These are phyloP conservation scores for Anarrhichthys ocellatus DNA, from an alignment of 2,113 vertebrate species.

Conservation along the genomic window DNA sequence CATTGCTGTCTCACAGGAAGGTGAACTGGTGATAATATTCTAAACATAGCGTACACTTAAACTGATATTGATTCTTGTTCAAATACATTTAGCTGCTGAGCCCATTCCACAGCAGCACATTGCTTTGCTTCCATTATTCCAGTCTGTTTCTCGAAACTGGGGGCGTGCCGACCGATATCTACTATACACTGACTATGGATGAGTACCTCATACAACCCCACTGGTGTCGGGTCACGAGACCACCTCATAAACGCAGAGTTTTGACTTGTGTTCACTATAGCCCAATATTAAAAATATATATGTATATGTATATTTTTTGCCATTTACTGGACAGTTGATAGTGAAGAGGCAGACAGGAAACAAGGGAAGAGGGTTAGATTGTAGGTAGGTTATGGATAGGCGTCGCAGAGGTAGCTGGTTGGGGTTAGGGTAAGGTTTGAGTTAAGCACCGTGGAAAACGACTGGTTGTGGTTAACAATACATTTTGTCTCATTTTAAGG, in stretches of 20 bases:
- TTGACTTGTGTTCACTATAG: background rate
- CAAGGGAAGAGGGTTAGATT: background rate
- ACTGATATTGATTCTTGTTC: background rate
- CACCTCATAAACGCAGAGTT: background rate
- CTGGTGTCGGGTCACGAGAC: background rate
- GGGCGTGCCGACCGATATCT: background rate
- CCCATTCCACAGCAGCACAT: background rate
- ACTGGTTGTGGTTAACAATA: background rate
- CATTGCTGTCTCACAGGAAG: background rate
- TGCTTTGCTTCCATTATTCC: background rate
- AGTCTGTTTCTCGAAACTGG: background rate
- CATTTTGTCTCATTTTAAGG: background rate
- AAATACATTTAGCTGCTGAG: background rate
- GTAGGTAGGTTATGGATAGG: background rate
- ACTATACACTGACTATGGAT: background rate
- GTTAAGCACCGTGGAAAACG: background rate
- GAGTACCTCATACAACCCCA: background rate
- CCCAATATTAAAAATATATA: background rate
- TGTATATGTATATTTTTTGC: background rate
- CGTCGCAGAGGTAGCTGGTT: background rate
- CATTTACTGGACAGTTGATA: background rate
- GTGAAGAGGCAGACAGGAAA: background rate
- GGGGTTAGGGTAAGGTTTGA: too few relatives aligned
- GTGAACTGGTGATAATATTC: background rate
- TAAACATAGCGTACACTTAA: background rate